A percentile compares a stretch with the other conserved stretches of the same genome.
phyloP scores from a whole-genome alignment of 1,140 invertebrate species.

The Pogonomyrmex californicus region DNA sequence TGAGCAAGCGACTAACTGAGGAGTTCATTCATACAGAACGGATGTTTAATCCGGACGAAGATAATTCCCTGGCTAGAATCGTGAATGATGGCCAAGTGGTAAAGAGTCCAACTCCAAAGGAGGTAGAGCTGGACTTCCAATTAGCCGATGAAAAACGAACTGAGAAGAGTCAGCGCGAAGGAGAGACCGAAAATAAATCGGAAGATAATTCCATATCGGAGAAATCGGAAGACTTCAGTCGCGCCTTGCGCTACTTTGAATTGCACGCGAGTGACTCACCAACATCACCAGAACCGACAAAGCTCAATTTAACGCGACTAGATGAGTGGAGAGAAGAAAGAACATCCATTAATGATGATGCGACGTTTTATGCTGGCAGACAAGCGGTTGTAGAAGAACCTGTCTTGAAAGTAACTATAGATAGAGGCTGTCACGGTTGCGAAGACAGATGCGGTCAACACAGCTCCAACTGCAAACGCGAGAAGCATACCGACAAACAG shows the following conservation, averaged over 20 bases:
- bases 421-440: constrained; percentile 81
- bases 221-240: constrained; percentile 75
- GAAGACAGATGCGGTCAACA: constrained; percentile 74
- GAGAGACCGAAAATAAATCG: constrained; percentile 15
- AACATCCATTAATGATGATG: constrained; percentile 16
- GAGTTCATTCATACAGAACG: constrained; percentile 81
- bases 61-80: constrained; percentile 82
- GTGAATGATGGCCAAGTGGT: constrained; percentile 81
- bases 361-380: constrained; percentile 75
- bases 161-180: constrained; percentile 51
- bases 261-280: constrained; percentile 61
- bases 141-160: constrained; percentile 6
- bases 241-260: constrained; percentile 80
- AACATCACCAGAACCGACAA: constrained; percentile 21
- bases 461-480: constrained; percentile 18
- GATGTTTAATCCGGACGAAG: constrained; percentile 80
- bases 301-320: constrained; percentile 62
- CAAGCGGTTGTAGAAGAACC: constrained; percentile 81
- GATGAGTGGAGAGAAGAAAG: constrained; percentile 72
- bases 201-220: constrained; percentile 54
- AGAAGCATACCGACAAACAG: constrained; percentile 27
- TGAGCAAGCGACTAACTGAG: constrained; percentile 80
- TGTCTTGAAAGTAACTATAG: constrained; percentile 79
- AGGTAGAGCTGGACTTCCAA: constrained; percentile 80
- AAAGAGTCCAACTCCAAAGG: constrained; percentile 78